Conservation (phyloP, 1,140 invertebrate species). For the Ceratoteleas bidentatus region DNA sequence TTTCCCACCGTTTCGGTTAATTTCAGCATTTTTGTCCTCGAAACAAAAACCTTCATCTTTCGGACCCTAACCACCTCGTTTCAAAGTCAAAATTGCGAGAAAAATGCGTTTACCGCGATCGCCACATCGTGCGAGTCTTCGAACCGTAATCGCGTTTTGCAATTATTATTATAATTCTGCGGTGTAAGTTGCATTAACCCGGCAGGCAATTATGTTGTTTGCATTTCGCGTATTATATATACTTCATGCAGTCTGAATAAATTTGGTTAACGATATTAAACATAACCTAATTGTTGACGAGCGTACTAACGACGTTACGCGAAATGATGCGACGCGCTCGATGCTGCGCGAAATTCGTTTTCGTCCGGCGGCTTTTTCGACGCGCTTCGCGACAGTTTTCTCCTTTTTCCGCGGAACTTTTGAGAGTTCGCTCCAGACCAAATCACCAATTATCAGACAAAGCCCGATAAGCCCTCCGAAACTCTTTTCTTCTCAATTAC, state of each 20-base stretch:
- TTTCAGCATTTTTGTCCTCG: no score
- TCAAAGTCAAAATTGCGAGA: no score
- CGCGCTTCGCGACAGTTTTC: background rate
- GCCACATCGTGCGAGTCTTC: no score
- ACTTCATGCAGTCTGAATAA: slow-evolving; percentile 2
- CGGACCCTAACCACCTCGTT: no score
- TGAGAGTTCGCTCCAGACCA: no score
- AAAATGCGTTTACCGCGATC: no score
- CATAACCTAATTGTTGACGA: slow-evolving; percentile 6
- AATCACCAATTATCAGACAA: no score
- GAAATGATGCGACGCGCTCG: background rate
- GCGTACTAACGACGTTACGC: background rate
- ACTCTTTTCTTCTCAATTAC: no score
- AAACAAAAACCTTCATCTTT: no score
- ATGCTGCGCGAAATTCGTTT: background rate
- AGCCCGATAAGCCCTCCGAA: no score
- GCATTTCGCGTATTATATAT: slow-evolving; percentile 9
- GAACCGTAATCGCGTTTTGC: slow-evolving; percentile 5
- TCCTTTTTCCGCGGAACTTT: background rate
- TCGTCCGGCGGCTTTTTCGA: background rate
- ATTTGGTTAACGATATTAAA: slow-evolving; percentile 10
- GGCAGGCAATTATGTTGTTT: slow-evolving; percentile 8
- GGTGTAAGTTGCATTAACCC: slow-evolving; percentile 12
- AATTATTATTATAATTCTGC: slow-evolving; percentile 16
- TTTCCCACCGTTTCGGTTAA: no score